Base-by-base conservation (phyloP, 2,113 vertebrate genomes). In the Uria lomvia region DNA sequence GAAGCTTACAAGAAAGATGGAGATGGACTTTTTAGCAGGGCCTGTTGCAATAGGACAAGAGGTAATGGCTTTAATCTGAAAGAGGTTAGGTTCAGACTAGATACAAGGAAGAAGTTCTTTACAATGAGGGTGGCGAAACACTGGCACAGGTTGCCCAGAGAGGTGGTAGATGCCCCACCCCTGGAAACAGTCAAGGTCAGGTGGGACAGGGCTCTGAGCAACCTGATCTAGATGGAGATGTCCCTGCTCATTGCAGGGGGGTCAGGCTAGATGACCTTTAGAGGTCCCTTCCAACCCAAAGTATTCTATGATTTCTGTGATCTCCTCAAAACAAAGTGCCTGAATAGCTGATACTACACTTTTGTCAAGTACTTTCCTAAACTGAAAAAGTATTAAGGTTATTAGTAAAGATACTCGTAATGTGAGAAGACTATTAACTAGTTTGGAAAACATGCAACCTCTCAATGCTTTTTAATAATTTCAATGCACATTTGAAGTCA, bases 191-290 rank as follows among this genome's bases (percentile, higher is more conserved):
- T 52, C 9, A 60, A 19, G 40, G 8, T 5, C 36, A 56, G 8
- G 12, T 0, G 38, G 36, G 19, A 75, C 0, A 0, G 12, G 9
- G 7, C 8, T 62, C 17, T 21, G 34, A 80, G 10, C 24, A 62
- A 27, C 9, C 8, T 38, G 9, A 12, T 30, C 24, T n/a, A 21
- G 18, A 15, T 13, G 8, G 55, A 52, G 19, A 27, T 19, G 7
- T 15, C 21, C 45, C 21, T 40, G 14, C 10, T 12, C 8, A 50
- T 0, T 6, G 59, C 36, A 90, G 4, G 5, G 2, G 17, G 4
- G 0, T 8, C 81, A 24, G 14, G 30, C 45, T 23, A 34, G 5
- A 21, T 17, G 17, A 30, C 5, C 29, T 3, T 32, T 32, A 43
- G 52, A 59, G 9, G 27, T 24, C 43, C 2, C 12, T 77, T 68